Conservation (phyloP, 2,113 vertebrate genomes). For the Vimba vimba region DNA sequence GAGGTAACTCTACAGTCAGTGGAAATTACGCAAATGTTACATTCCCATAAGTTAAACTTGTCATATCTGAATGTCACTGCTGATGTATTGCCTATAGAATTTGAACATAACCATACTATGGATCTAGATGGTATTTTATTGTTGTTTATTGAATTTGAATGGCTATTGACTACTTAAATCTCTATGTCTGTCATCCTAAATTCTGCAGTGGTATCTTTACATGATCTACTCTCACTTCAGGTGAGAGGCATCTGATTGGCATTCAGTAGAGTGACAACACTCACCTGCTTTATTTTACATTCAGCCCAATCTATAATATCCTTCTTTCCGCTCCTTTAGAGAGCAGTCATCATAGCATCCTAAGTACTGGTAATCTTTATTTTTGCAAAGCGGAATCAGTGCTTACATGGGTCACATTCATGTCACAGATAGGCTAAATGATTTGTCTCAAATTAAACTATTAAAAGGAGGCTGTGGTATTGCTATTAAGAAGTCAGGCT, state of each 20-base stretch:
- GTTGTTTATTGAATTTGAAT: slow-evolving; percentile 13
- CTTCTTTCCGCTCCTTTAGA: not conserved
- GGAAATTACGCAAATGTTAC: slow-evolving; percentile 73
- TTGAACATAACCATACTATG: slow-evolving; percentile 59
- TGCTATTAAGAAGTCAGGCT: not conserved
- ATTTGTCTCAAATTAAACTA: not conserved
- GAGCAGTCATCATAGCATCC: not conserved
- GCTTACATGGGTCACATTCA: not conserved
- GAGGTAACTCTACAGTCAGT: slow-evolving; percentile 64
- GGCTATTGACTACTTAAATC: not conserved
- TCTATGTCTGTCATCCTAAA: not conserved
- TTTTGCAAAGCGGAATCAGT: not conserved
- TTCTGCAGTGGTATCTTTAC: not conserved
- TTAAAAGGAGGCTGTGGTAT: not conserved
- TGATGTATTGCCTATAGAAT: slow-evolving; percentile 22
- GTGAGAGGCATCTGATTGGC: not conserved
- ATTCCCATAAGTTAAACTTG: slow-evolving; percentile 44
- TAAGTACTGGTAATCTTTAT: not conserved
- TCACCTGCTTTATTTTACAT: not conserved
- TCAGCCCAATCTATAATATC: not conserved
- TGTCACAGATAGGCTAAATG: not conserved
- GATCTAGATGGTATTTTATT: not conserved
- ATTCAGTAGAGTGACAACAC: not conserved
- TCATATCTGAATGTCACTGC: slow-evolving; percentile 49
- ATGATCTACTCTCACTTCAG: not conserved